These are phyloP conservation scores for Henricia sp. DNA, from an alignment of 53 echinoderm and acorn worm species.

Conservation along the genomic window DNA sequence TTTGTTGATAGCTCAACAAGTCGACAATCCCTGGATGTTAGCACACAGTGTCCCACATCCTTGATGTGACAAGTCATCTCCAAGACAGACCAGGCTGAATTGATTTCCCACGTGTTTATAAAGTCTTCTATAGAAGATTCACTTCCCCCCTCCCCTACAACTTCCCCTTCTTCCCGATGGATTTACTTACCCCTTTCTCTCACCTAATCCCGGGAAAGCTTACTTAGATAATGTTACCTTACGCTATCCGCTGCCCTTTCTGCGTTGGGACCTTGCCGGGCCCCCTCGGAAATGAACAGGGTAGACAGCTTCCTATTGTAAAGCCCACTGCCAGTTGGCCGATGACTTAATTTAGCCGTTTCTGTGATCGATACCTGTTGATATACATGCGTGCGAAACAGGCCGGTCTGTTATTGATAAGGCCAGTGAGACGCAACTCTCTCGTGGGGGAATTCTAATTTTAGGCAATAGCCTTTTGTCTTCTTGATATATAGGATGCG, in stretches of 20 bases:
- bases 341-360: conserved; percentile 58
- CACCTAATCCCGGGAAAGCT: conserved; percentile 28
- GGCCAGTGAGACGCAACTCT: not conserved
- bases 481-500: not conserved
- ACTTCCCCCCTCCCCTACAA: not conserved
- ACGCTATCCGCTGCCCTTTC: conserved; percentile 54
- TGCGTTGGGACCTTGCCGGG: conserved; percentile 18
- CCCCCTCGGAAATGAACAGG: conserved; percentile 53
- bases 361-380: conserved; percentile 52
- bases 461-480: not conserved
- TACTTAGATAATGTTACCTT: conserved; percentile 40
- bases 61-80: conserved; percentile 20
- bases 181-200: conserved; percentile 34
- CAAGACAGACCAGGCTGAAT: conserved; percentile 21
- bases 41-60: conserved; percentile 4
- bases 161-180: not conserved
- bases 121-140: conserved; percentile 11
- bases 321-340: conserved; percentile 19
- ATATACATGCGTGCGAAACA: conserved; percentile 37
- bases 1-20: not conserved
- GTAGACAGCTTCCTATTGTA: conserved; percentile 25
- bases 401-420: conserved; percentile 41
- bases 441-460: not conserved
- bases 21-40: conserved; percentile 22
- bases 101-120: conserved; percentile 44